Evolutionary conservation across 2,113 vertebrate species (phyloP).

Genomic region (Phaethon lepturus): DNA sequence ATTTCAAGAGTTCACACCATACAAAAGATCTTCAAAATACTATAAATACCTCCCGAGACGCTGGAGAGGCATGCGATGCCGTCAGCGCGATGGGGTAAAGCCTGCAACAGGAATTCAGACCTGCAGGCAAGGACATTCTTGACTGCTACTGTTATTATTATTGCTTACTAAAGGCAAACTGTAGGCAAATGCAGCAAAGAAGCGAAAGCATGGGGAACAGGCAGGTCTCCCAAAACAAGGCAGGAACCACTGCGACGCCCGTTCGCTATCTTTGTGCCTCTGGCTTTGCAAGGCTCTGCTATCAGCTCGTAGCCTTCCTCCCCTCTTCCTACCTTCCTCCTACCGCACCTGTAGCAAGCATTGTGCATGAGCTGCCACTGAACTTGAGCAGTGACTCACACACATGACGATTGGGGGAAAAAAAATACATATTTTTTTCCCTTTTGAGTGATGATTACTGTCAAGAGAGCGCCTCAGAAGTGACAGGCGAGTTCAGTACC

Average conservation of each 20-base stretch:
- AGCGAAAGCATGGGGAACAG: background rate
- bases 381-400: background rate
- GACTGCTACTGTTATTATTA: background rate
- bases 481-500: background rate
- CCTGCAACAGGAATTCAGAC: rapidly evolving
- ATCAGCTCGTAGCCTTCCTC: background rate
- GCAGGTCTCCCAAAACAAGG: background rate
- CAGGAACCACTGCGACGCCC: background rate
- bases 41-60: background rate
- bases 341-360: background rate
- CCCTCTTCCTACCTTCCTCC: background rate
- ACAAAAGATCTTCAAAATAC: background rate
- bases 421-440: background rate
- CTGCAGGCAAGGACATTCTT: background rate
- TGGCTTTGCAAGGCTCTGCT: background rate
- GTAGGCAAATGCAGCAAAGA: background rate
- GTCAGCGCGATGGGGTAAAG: rapidly evolving
- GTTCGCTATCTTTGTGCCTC: background rate
- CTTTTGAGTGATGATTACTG: background rate
- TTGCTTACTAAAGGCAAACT: background rate
- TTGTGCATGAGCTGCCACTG: background rate
- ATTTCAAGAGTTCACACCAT: background rate
- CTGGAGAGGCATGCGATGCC: rapidly evolving
- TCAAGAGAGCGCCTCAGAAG: background rate
- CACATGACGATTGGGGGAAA: rapidly evolving